phyloP scores from a whole-genome alignment of 1,140 invertebrate species.

The Stegodyphus mimosarum region DNA sequence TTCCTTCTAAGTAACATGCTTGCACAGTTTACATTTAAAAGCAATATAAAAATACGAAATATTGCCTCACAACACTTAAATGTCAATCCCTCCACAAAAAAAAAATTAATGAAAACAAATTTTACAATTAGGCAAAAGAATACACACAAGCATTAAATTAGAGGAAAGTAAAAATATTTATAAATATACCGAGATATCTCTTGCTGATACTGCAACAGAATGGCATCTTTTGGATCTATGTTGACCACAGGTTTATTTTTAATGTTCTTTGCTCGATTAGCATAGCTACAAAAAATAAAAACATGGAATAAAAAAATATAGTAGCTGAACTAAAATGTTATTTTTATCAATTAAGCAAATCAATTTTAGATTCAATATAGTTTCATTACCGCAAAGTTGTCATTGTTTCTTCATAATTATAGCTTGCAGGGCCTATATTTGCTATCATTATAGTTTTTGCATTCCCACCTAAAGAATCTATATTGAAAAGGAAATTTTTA shows the following conservation, averaged over 20 bases:
- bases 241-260: conserved; percentile 96
- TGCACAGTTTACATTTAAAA: no score
- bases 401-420: conserved; percentile 95
- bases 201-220: conserved; percentile 87
- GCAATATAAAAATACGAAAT: no score
- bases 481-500: conserved; percentile 11
- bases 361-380: neutral
- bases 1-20: no score
- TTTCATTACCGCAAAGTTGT: conserved; percentile 78
- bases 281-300: conserved; percentile 75
- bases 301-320: neutral
- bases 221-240: conserved; percentile 93
- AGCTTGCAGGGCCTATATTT: conserved; percentile 94
- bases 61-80: no score
- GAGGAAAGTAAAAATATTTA: neutral
- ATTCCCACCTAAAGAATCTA: conserved; percentile 93
- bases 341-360: neutral
- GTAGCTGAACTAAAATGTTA: neutral
- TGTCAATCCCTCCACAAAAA: no score
- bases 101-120: neutral
- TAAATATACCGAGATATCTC: conserved; percentile 77
- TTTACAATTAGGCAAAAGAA: neutral
- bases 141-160: neutral
- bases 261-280: conserved; percentile 93
- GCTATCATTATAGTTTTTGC: conserved; percentile 97